These are phyloP conservation scores for Actinia tenebrosa DNA, from an alignment of 64 coral and sea anemone genomes.

Conservation along the genomic window DNA sequence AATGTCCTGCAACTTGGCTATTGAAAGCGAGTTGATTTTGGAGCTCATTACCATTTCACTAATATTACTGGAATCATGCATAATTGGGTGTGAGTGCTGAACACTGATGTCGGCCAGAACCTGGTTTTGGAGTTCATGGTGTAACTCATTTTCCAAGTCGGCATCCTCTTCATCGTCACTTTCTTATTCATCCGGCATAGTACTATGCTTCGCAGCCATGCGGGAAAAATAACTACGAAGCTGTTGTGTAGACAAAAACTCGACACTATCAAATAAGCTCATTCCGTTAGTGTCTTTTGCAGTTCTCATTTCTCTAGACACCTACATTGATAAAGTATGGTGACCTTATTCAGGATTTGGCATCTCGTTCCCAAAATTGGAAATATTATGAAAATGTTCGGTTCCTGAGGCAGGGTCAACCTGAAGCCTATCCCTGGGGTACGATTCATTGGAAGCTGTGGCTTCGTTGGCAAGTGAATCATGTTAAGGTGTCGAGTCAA, in stretches of 20 bases:
- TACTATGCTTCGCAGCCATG: conserved; percentile 16
- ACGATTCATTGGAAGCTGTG: not conserved
- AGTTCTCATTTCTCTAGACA: conserved; percentile 32
- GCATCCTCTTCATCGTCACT: not conserved
- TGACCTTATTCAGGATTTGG: conserved; percentile 29
- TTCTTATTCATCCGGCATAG: not conserved
- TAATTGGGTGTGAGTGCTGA: conserved; percentile 19
- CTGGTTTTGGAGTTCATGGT: conserved; percentile 2
- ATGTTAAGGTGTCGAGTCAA: not conserved
- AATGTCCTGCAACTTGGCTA: conserved; percentile 25
- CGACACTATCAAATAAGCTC: not conserved
- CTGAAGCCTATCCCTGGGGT: not conserved
- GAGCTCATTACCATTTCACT: conserved; percentile 14
- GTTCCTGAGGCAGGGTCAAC: conserved; percentile 12
- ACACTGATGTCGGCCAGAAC: conserved; percentile 17
- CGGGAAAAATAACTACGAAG: conserved; percentile 23
- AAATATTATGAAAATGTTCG: conserved; percentile 21
- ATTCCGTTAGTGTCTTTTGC: not conserved
- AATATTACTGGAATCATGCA: conserved; percentile 16
- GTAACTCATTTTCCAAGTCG: not conserved
- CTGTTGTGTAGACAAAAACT: conserved; percentile 14
- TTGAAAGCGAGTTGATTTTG: conserved; percentile 36
- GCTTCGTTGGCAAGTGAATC: not conserved
- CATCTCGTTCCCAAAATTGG: conserved; percentile 20
- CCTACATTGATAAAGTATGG: conserved; percentile 38